These are phyloP conservation scores for Brachionus koreanus DNA, from an alignment of 1,140 invertebrate species.

Conservation along the genomic window DNA sequence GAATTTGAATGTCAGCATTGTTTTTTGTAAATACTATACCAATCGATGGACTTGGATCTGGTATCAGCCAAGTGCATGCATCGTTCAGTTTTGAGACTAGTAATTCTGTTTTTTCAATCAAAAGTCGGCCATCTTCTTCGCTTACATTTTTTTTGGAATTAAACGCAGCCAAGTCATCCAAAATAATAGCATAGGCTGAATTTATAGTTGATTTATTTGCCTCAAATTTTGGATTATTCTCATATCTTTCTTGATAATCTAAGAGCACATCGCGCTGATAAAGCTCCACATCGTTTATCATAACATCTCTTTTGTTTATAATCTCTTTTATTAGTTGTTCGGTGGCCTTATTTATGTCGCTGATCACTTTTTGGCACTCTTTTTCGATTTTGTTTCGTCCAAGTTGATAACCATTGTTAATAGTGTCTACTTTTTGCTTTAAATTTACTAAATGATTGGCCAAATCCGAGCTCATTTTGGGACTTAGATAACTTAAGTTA, in stretches of 20 bases:
- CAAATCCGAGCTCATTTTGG: background rate
- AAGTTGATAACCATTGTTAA: constrained; percentile 19
- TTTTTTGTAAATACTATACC: constrained; percentile 4
- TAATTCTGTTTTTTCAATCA: background rate
- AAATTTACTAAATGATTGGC: background rate
- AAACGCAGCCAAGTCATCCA: background rate
- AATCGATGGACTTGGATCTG: background rate
- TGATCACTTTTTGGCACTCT: background rate
- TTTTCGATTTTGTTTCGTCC: background rate
- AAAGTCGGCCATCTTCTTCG: background rate
- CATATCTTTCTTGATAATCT: constrained; percentile 13
- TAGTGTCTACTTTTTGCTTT: constrained; percentile 5
- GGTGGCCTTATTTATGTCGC: background rate
- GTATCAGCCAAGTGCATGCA: background rate
- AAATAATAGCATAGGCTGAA: background rate
- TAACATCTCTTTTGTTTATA: background rate
- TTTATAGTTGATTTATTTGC: background rate
- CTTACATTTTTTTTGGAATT: background rate
- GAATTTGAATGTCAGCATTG: background rate
- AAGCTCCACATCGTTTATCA: constrained; percentile 5
- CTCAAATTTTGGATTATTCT: constrained; percentile 4
- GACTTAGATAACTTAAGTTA: background rate
- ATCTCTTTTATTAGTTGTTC: background rate
- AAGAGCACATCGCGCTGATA: background rate
- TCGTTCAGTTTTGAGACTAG: background rate